Percentiles rank a stretch among this genome's conserved stretches.
Evolutionary conservation across 2,113 vertebrate species (phyloP).

Genomic region (Oreochromis aureus): DNA sequence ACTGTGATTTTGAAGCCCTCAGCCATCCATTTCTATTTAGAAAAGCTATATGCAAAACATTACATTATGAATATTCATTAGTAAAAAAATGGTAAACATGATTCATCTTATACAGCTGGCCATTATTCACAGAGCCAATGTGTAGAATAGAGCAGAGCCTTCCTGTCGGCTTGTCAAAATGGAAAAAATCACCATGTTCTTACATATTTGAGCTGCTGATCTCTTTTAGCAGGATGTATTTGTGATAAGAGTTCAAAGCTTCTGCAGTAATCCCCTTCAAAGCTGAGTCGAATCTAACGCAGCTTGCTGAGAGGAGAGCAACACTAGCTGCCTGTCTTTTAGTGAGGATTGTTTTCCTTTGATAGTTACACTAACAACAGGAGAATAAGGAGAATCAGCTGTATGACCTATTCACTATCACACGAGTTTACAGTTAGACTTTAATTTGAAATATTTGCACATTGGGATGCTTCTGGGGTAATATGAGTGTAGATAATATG

Average conservation of each 20-base stretch:
- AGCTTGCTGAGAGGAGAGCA: background rate
- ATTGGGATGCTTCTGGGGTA: background rate
- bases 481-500: background rate
- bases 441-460: background rate
- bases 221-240: conserved; percentile 8
- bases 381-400: background rate
- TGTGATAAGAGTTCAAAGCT: conserved; percentile 44
- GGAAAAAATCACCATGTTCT: background rate
- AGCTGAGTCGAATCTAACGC: background rate
- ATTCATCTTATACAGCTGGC: conserved; percentile 64
- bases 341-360: background rate
- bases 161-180: conserved; percentile 36
- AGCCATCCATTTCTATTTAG: conserved; percentile 7
- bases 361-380: background rate
- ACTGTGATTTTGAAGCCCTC: conserved; percentile 16
- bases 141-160: conserved; percentile 28
- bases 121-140: conserved; percentile 46
- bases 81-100: conserved; percentile 48
- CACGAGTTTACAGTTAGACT: background rate
- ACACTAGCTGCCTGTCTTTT: background rate
- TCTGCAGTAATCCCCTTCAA: background rate
- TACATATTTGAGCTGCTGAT: conserved; percentile 21
- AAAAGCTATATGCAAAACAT: conserved; percentile 53
- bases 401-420: background rate
- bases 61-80: conserved; percentile 60